phyloP scores from a whole-genome alignment of 2,113 vertebrate genomes.

The Anguilla japonica region DNA sequence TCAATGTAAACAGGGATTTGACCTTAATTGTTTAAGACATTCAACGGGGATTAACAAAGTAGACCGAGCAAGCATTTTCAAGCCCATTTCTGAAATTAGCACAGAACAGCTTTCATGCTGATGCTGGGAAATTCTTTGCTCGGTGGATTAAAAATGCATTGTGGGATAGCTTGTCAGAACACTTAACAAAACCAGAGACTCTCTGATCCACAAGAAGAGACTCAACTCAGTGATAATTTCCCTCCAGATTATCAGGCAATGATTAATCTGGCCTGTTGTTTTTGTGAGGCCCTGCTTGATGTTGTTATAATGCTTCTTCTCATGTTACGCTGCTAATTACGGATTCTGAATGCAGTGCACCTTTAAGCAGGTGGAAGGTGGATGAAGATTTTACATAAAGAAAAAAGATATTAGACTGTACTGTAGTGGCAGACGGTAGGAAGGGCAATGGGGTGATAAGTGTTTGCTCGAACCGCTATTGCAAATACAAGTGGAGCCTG shows the following conservation, averaged over 20 bases:
- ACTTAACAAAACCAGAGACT: neutral
- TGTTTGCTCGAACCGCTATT: neutral
- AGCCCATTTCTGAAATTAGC: neutral
- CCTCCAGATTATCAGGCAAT: neutral
- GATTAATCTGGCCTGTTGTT: neutral
- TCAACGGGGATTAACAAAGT: neutral
- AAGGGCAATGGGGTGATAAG: neutral
- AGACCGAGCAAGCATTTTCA: neutral
- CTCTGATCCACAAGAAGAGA: neutral
- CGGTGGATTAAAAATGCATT: neutral
- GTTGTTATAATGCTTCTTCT: neutral
- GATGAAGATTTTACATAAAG: neutral
- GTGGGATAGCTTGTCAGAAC: neutral
- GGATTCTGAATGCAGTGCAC: neutral
- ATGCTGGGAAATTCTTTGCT: neutral
- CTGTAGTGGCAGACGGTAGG: no score
- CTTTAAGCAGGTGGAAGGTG: neutral
- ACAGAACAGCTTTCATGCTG: neutral
- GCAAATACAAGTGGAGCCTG: neutral
- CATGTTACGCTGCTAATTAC: neutral
- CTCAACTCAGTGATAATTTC: neutral
- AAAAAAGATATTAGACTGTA: neutral
- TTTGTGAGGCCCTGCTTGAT: neutral
- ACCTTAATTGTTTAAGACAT: neutral
- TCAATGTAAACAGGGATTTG: neutral